These are phyloP conservation scores for Formica selysi DNA, from an alignment of 1,140 invertebrate genomes.

Conservation along the genomic window DNA sequence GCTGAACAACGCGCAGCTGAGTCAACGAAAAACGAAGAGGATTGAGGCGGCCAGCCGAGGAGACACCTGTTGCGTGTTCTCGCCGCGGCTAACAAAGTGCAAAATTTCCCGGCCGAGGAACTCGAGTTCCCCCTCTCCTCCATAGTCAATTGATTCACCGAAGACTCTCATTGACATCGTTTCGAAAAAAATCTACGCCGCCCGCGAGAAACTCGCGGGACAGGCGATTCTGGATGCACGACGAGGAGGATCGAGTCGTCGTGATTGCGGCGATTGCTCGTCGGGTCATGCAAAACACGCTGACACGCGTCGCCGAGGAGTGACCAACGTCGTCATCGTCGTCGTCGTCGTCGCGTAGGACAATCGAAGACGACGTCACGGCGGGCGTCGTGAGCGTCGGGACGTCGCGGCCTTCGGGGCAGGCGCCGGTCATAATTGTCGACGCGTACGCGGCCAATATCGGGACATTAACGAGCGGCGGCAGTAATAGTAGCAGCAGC, in stretches of 20 bases:
- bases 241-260: neutral
- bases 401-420: slow-evolving; percentile 83
- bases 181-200: neutral
- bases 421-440: slow-evolving; percentile 80
- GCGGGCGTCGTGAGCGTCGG: slow-evolving; percentile 85
- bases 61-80: slow-evolving; percentile 56
- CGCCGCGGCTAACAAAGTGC: neutral
- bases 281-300: neutral
- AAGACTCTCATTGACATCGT: neutral
- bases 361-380: slow-evolving; percentile 81
- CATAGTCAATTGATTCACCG: neutral
- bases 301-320: slow-evolving; percentile 5
- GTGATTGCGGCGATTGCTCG: neutral
- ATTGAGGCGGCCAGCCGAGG: slow-evolving; percentile 12
- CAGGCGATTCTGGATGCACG: neutral
- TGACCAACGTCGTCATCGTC: slow-evolving; percentile 4
- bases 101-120: neutral
- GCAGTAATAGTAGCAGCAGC: slow-evolving; percentile 70
- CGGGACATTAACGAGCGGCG: slow-evolving; percentile 58
- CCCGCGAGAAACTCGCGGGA: neutral
- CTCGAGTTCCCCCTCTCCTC: neutral
- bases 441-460: slow-evolving; percentile 65
- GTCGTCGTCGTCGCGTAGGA: neutral
- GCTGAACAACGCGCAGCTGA: slow-evolving; percentile 36
- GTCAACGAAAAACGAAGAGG: slow-evolving; percentile 17